phyloP scores from a whole-genome alignment of 2,113 vertebrate genomes.

The Stigmatopora argus region DNA sequence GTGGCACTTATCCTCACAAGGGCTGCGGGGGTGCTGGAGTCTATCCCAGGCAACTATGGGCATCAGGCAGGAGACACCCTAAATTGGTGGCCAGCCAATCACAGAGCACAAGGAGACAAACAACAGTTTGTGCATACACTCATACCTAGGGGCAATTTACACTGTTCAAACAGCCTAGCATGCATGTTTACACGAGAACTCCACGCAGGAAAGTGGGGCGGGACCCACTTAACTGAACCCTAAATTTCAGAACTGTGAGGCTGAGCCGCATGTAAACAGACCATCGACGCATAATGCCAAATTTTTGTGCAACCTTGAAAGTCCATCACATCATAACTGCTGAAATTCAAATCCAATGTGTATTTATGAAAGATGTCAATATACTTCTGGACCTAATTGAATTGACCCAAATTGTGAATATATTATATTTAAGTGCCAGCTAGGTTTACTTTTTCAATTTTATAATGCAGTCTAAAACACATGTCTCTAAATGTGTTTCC shows the following conservation, averaged over 20 bases:
- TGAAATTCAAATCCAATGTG: background rate
- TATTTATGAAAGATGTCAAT: background rate
- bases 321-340: background rate
- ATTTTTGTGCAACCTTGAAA: background rate
- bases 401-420: slow-evolving; percentile 10
- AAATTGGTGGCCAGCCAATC: too few species aligned
- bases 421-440: slow-evolving; percentile 70
- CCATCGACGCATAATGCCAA: background rate
- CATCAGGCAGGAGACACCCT: too few species aligned
- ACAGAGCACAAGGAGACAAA: too few species aligned
- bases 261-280: too few species aligned
- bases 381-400: background rate
- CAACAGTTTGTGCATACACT: too few species aligned
- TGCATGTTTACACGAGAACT: too few species aligned
- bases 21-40: too few species aligned
- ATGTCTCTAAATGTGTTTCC: background rate
- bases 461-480: slow-evolving; percentile 6
- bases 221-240: background rate
- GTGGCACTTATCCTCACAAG: too few species aligned
- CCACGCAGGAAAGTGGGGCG: too few species aligned
- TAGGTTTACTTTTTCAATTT: slow-evolving; percentile 53
- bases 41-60: too few species aligned
- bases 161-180: too few species aligned
- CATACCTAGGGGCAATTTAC: too few species aligned
- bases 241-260: background rate